Evolutionary conservation across 2,797 vertebrate genomes (phyloP).

Genomic region (Sebastiscus albofasciatus): DNA sequence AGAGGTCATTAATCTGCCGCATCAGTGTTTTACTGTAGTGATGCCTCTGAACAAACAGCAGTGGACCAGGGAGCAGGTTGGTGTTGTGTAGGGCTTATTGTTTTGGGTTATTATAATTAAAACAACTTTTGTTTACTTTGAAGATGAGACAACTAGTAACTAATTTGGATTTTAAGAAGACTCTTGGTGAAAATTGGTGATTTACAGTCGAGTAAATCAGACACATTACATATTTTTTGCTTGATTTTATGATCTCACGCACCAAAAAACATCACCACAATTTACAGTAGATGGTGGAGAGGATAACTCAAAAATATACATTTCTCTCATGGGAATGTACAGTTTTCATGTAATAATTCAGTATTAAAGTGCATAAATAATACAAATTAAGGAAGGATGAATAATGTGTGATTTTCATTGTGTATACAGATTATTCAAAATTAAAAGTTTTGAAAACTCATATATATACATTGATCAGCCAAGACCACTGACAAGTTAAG

Average conservation of each 20-base stretch:
- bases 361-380: neutral
- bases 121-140: neutral
- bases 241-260: neutral
- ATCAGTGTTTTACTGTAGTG: neutral
- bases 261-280: neutral
- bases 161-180: neutral
- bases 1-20: constrained; percentile 5
- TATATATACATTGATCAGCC: too few species aligned
- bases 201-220: neutral
- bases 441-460: too few species aligned
- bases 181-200: neutral
- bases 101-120: neutral
- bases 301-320: neutral
- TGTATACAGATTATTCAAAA: neutral
- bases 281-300: neutral
- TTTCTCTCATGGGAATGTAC: neutral
- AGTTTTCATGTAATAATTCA: neutral
- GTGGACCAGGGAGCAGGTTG: neutral
- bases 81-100: neutral
- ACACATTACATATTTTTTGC: too few species aligned
- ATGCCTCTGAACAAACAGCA: neutral
- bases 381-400: neutral
- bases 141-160: neutral
- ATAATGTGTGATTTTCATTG: neutral
- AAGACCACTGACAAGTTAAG: too few species aligned